Conservation (phyloP, 92 coral and sea anemone genomes). For the Paragorgia papillata region DNA sequence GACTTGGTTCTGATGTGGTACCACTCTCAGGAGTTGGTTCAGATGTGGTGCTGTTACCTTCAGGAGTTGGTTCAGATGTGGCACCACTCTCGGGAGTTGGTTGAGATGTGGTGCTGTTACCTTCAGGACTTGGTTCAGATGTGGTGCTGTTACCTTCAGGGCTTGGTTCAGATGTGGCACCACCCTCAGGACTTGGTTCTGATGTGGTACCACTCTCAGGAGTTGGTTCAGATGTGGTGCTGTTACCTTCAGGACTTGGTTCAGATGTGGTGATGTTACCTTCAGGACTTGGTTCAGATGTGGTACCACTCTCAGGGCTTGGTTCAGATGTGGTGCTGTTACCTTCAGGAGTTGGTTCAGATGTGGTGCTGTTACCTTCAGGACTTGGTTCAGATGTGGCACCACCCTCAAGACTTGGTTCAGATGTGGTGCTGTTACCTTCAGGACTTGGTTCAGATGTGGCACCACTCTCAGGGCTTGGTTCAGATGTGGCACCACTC, state of each 20-base stretch:
- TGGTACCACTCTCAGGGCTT: constrained; percentile 69
- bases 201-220: constrained; percentile 14
- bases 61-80: constrained; percentile 73
- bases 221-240: constrained; percentile 20
- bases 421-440: too few species aligned
- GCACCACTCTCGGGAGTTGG: constrained; percentile 32
- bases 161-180: constrained; percentile 64
- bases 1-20: constrained; percentile 24
- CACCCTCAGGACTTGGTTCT: constrained; percentile 17
- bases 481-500: constrained; percentile 1
- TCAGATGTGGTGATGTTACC: constrained; percentile 74
- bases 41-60: too few species aligned
- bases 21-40: constrained; percentile 25
- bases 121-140: constrained; percentile 35
- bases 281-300: constrained; percentile 96
- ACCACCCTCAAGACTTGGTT: constrained; percentile 22
- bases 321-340: constrained; percentile 74
- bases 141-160: constrained; percentile 58
- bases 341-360: constrained; percentile 16
- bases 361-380: constrained; percentile 8
- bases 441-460: constrained; percentile 78
- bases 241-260: constrained; percentile 26
- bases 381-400: constrained; percentile 27
- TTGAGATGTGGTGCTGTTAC: neutral
- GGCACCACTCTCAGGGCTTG: constrained; percentile 27